A percentile compares a stretch with the other conserved stretches of the same genome.
These are phyloP conservation scores for Luehdorfia chinensis DNA, from an alignment of 1,140 invertebrate genomes.

Conservation along the genomic window DNA sequence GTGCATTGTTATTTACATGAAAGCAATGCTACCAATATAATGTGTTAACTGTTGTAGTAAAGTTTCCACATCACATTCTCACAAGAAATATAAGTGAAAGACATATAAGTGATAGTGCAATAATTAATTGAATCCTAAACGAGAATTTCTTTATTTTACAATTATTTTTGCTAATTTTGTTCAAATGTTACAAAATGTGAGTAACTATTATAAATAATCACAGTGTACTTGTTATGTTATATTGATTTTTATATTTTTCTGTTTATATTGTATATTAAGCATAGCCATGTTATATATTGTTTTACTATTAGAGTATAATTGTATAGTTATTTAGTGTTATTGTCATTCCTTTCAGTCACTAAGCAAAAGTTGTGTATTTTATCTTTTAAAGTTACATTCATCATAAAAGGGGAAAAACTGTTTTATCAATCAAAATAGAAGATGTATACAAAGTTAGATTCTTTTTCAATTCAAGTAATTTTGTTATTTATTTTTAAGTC, in stretches of 20 bases:
- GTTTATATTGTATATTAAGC: constrained; percentile 9
- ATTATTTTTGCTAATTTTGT: neutral
- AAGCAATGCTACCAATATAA: neutral
- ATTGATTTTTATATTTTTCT: constrained; percentile 5
- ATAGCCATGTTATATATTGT: constrained; percentile 7
- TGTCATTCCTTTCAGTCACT: constrained; percentile 34
- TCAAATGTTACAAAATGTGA: neutral
- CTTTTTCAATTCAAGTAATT: too few relatives aligned
- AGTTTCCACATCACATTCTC: too few relatives aligned
- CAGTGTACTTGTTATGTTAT: constrained; percentile 9
- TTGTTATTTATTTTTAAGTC: too few relatives aligned
- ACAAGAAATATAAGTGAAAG: too few relatives aligned
- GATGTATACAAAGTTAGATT: too few relatives aligned
- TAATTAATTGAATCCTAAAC: neutral
- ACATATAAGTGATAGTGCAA: too few relatives aligned
- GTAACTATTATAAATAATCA: too few relatives aligned
- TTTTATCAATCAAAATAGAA: too few relatives aligned
- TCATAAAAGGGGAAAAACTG: too few relatives aligned
- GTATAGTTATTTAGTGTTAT: constrained; percentile 14
- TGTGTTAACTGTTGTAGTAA: neutral
- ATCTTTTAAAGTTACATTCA: too few relatives aligned
- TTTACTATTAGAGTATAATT: neutral
- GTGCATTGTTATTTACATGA: too few relatives aligned
- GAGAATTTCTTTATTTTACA: neutral
- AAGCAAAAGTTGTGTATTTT: constrained; percentile 4